Conservation (phyloP, 2,113 vertebrate genomes). For the Pterocles orientalis region DNA sequence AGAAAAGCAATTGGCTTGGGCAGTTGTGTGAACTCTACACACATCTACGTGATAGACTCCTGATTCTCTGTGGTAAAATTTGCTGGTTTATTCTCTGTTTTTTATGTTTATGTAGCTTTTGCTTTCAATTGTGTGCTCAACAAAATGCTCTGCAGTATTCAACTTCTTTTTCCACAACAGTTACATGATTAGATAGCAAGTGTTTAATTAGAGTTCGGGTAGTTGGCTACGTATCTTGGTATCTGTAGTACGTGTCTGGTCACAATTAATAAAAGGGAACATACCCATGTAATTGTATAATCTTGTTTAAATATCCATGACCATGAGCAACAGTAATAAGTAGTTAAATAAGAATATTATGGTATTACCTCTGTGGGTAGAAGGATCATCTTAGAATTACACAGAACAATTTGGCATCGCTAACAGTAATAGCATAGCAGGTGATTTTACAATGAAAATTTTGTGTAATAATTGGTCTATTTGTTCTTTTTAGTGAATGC, state of each 20-base stretch:
- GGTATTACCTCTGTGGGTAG: not conserved
- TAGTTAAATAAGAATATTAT: not conserved
- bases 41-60: accelerated
- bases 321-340: not conserved
- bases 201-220: not conserved
- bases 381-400: not conserved
- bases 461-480: not conserved
- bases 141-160: not conserved
- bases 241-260: not conserved
- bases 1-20: not conserved
- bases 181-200: not conserved
- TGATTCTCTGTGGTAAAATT: not conserved
- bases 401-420: not conserved
- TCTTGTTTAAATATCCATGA: not conserved
- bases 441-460: not conserved
- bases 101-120: not conserved
- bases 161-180: not conserved
- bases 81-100: not conserved
- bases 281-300: not conserved
- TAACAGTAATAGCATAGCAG: not conserved
- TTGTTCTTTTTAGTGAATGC: not conserved
- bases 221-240: not conserved
- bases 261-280: not conserved
- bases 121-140: not conserved
- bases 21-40: not conserved